Conservation (phyloP, 2,888 invertebrate genomes). For the Synanthedon tipuliformis region DNA sequence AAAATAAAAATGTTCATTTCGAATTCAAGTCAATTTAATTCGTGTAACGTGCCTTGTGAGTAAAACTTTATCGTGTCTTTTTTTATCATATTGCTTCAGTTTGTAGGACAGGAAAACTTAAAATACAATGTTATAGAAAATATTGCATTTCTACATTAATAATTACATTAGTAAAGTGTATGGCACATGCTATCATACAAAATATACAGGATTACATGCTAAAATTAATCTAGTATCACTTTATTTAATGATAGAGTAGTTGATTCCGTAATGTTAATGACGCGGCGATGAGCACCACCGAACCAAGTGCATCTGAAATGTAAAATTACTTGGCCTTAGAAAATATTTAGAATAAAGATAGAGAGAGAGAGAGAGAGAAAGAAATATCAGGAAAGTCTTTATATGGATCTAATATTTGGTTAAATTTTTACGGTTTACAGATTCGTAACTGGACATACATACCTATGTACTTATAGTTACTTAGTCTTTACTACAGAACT, state of each 20-base stretch:
- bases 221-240: constrained; percentile 66
- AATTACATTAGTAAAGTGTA: constrained; percentile 44
- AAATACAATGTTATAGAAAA: constrained; percentile 49
- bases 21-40: constrained; percentile 38
- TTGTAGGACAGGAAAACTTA: constrained; percentile 35
- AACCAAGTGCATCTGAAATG: constrained; percentile 38
- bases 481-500: too few species aligned
- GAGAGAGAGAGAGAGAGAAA: too few species aligned
- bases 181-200: constrained; percentile 66
- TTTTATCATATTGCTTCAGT: constrained; percentile 48
- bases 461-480: too few species aligned
- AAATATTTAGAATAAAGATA: too few species aligned
- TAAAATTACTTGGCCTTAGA: too few species aligned
- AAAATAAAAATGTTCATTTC: neutral
- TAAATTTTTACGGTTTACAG: too few species aligned
- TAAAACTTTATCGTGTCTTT: constrained; percentile 53
- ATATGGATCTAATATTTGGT: too few species aligned
- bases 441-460: too few species aligned
- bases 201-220: constrained; percentile 63
- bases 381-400: too few species aligned
- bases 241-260: constrained; percentile 57
- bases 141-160: constrained; percentile 53
- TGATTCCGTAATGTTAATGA: constrained; percentile 38
- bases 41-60: constrained; percentile 55
- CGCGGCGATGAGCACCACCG: constrained; percentile 37